These are phyloP conservation scores for Cirrhinus molitorella DNA, from an alignment of 2,797 vertebrate genomes.

Conservation along the genomic window DNA sequence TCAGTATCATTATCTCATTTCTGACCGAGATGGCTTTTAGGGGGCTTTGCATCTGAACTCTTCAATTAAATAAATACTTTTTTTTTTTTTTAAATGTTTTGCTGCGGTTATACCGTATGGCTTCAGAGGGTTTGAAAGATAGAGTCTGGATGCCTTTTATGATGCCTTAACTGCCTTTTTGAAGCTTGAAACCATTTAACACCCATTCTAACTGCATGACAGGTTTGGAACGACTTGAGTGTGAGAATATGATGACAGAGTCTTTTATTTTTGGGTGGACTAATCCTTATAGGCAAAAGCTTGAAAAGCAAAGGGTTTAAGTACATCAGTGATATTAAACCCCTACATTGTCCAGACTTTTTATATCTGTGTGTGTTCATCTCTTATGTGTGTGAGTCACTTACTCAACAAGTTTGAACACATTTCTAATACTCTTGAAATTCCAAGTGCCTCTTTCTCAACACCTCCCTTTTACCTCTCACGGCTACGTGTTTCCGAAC, in stretches of 20 bases:
- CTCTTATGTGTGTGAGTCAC: conserved; percentile 43
- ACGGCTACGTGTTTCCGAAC: conserved; percentile 2
- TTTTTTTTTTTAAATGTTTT: too few species aligned
- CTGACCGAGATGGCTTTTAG: too few species aligned
- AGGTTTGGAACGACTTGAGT: not conserved
- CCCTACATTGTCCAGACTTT: not conserved
- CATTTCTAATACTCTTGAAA: conserved; percentile 58
- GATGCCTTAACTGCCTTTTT: not conserved
- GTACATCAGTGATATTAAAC: not conserved
- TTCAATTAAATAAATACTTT: too few species aligned
- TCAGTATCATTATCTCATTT: too few species aligned
- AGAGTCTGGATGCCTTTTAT: not conserved
- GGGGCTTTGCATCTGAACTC: too few species aligned
- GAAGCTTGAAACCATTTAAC: not conserved
- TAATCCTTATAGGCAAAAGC: not conserved
- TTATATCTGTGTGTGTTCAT: conserved; percentile 5
- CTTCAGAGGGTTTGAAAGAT: not conserved
- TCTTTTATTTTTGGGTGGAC: not conserved
- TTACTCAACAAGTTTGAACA: conserved; percentile 65
- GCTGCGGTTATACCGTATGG: not conserved
- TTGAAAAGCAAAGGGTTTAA: not conserved
- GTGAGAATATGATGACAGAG: not conserved
- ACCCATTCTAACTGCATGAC: not conserved
- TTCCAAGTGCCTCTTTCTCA: conserved; percentile 47
- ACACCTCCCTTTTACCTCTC: conserved; percentile 8